Evolutionary conservation across 2,888 invertebrate species (phyloP), one percentile per base, ranked within the genome.

Genomic region (Eupithecia centaureata): DNA sequence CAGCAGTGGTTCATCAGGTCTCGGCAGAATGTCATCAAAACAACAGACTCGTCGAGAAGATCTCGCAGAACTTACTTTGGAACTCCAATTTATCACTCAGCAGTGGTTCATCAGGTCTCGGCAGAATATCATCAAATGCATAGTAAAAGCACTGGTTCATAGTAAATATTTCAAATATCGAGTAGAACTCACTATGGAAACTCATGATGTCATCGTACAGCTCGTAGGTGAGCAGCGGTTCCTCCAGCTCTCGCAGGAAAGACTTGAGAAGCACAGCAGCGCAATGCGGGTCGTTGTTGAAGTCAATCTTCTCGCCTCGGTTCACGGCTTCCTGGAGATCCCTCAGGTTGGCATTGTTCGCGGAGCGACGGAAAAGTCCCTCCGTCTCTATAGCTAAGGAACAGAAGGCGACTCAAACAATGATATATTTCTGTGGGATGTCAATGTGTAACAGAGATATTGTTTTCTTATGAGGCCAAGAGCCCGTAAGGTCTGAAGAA

Each of bases 251-350:
- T 58, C 97, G 93, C 0, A 99, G 94, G 91, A 99, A 99, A 51
- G 97, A 97, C 93, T 99, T 99, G 65, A 99, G 93, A 64, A 99
- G 94, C 22, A 98, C 99, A 1, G 99, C 99, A 15, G 99, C 98
- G 77, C 97, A 96, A 87, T 99, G 98, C 0, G 97, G 96, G 89
- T 97, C 97, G 8, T 95, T 95, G 77, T 95, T 91, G 93, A 98
- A 97, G 82, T 96, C 93, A 70, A 98, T 94, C 71, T 94, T 89
- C 87, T 97, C 95, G n/a, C 99, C 99, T 73, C 95, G 94, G 91
- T 99, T 98, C 80, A 98, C 97, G 54, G 95, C 95, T 65, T 95
- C 94, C 85, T 99, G 98, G 22, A 98, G 94, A 77, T 97, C 96
- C 85, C 96, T 97, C 52, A 99, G 96, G 75, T 96, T 95, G 0